A percentile compares a stretch with the other conserved stretches of the same genome.
Evolutionary conservation across 2,888 invertebrate species (phyloP).

Genomic region (Gari tellinella): DNA sequence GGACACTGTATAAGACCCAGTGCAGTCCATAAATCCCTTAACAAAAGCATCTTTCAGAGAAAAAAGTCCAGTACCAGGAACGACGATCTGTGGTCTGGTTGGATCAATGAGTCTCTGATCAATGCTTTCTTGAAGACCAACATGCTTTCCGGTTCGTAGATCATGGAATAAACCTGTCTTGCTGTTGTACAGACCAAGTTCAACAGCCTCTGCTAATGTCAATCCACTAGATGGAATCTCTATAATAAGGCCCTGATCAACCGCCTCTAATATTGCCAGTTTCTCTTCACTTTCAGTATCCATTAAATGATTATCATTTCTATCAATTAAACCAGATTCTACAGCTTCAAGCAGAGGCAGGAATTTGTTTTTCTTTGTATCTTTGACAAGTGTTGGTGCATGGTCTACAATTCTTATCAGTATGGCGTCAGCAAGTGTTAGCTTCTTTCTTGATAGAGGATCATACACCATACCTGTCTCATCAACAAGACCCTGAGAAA

Average conservation of each 20-base stretch:
- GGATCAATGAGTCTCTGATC: slow-evolving; percentile 88
- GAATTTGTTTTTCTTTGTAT: slow-evolving; percentile 91
- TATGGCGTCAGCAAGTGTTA: slow-evolving; percentile 74
- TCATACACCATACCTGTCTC: slow-evolving; percentile 81
- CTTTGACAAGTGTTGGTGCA: slow-evolving; percentile 86
- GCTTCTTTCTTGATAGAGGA: slow-evolving; percentile 69
- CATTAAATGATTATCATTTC: slow-evolving; percentile 57
- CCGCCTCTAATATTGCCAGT: slow-evolving; percentile 68
- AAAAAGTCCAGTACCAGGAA: slow-evolving; percentile 82
- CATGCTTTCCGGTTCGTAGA: slow-evolving; percentile 91
- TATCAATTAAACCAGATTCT: slow-evolving; percentile 65
- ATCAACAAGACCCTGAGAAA: slow-evolving; percentile 90
- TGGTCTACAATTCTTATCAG: slow-evolving; percentile 74
- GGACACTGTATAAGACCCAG: slow-evolving; percentile 88
- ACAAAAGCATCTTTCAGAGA: slow-evolving; percentile 90
- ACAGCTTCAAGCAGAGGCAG: slow-evolving; percentile 88
- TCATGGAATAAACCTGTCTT: slow-evolving; percentile 63
- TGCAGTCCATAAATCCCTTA: slow-evolving; percentile 88
- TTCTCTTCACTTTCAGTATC: slow-evolving; percentile 63
- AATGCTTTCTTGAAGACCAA: slow-evolving; percentile 93
- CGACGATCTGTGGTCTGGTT: slow-evolving; percentile 64
- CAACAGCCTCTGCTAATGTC: slow-evolving; percentile 74
- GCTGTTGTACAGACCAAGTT: slow-evolving; percentile 70
- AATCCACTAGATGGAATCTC: slow-evolving; percentile 74
- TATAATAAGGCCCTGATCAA: slow-evolving; percentile 73